Base-by-base conservation (phyloP, 2,797 vertebrate genomes). In the Acomys russatus region DNA sequence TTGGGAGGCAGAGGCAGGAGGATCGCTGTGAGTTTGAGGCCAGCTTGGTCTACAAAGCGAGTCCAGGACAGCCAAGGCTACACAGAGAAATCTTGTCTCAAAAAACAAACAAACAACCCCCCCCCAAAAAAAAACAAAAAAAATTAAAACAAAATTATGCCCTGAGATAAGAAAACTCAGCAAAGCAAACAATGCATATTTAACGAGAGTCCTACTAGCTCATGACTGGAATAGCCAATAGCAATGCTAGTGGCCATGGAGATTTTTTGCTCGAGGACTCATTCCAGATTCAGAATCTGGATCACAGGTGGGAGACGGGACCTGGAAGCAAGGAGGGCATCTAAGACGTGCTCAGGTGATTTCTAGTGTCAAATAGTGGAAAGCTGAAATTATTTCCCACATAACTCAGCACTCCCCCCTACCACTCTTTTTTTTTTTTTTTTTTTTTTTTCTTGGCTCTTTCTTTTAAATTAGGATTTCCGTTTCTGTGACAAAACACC, bases 311-410 rank as follows among this genome's bases (percentile, higher is more conserved):
- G n/a, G 51, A 38, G 70, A 54, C 51, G 33, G n/a, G 9, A 44
- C n/a, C 25, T 30, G 63, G n/a, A 30, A 56, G 23, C 8, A 66
- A 84, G 51, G 3, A 2, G 18, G 28, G 23, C 89, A 35, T 66
- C 17, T 38, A 79, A 11, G 87, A 20, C 49, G 22, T 38, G 80
- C 54, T 70, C 56, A 17, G 61, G 14, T 9, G 87, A 35, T 44
- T 90, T 30, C 54, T 14, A 70, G 56, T 35, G 23, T 28, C 85
- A 93, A 22, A 82, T 83, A 64, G 6, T 54, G 33, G 25, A 66
- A n/a, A 64, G 25, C 82, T 51, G 56, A 80, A 74, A 82, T 90
- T 78, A 63, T 89, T 91, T 92, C 78, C 61, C 25, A 56, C 83
- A 54, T 38, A 59, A 92, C 74, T 85, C 71, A 35, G 1, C 49